These are phyloP conservation scores for Ceratoteleas bidentatus DNA, from an alignment of 1,140 invertebrate genomes.

Conservation along the genomic window DNA sequence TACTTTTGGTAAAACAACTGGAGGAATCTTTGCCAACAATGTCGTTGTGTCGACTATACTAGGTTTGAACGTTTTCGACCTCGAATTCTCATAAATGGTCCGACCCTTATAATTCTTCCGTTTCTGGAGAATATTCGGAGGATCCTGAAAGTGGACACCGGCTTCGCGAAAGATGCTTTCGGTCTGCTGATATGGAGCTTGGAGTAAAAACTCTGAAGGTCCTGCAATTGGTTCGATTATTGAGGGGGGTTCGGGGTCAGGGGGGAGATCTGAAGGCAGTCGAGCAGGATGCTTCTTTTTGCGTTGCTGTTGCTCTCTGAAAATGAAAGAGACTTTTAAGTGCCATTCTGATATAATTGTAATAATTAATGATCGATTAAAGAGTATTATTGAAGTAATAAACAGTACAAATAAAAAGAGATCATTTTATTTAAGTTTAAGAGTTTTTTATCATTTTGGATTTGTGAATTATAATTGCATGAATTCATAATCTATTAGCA, in stretches of 20 bases:
- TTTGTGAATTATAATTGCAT: no score
- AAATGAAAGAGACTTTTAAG: no score
- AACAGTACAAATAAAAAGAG: no score
- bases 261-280: background rate
- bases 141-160: constrained; percentile 16
- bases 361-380: no score
- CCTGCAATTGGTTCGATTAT: background rate
- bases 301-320: constrained; percentile 20
- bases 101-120: constrained; percentile 75
- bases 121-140: constrained; percentile 44
- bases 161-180: constrained; percentile 57
- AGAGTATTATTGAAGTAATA: no score
- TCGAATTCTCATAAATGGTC: constrained; percentile 41
- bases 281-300: constrained; percentile 35
- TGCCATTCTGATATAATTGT: no score
- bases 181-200: constrained; percentile 63
- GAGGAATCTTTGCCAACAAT: constrained; percentile 27
- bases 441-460: no score
- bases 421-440: no score
- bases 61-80: constrained; percentile 69
- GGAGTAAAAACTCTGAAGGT: constrained; percentile 17
- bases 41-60: constrained; percentile 72
- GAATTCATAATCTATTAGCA: no score
- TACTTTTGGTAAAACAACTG: no score
- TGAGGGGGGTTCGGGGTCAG: background rate